These are phyloP conservation scores for Frankliniella intonsa DNA, from an alignment of 2,888 invertebrate species.

Conservation along the genomic window DNA sequence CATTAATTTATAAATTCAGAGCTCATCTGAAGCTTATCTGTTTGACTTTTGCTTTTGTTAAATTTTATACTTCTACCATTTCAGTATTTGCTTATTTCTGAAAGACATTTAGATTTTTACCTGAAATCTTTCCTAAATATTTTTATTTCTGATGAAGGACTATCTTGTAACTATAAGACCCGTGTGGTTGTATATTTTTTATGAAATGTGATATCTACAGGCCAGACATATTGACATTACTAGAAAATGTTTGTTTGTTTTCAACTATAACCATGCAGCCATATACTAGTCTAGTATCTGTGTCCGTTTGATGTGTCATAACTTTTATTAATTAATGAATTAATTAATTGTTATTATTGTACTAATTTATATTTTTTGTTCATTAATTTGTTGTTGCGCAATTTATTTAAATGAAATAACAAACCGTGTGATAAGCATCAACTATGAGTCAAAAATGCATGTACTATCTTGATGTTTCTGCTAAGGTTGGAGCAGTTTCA, in stretches of 20 bases:
- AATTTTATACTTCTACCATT: neutral
- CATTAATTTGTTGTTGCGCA: neutral
- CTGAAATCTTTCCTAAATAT: neutral
- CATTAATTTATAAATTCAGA: neutral
- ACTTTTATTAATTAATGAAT: neutral
- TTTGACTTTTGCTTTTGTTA: neutral
- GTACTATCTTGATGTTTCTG: no score
- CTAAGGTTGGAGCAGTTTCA: no score
- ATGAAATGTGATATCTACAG: neutral
- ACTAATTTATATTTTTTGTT: conserved; percentile 2
- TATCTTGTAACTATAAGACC: neutral
- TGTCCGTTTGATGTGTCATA: conserved; percentile 24
- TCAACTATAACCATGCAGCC: neutral
- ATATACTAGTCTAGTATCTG: conserved; percentile 4
- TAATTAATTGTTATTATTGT: neutral
- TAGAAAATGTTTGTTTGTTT: neutral
- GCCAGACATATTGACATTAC: neutral
- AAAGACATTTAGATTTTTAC: neutral
- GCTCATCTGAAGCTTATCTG: neutral
- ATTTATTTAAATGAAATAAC: neutral
- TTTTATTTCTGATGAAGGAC: neutral
- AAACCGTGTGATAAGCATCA: no score
- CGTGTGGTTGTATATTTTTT: neutral
- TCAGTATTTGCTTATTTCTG: neutral
- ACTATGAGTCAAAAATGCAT: no score